Base-by-base conservation (phyloP, 2,888 invertebrate genomes). In the Folsomia manolachei region DNA sequence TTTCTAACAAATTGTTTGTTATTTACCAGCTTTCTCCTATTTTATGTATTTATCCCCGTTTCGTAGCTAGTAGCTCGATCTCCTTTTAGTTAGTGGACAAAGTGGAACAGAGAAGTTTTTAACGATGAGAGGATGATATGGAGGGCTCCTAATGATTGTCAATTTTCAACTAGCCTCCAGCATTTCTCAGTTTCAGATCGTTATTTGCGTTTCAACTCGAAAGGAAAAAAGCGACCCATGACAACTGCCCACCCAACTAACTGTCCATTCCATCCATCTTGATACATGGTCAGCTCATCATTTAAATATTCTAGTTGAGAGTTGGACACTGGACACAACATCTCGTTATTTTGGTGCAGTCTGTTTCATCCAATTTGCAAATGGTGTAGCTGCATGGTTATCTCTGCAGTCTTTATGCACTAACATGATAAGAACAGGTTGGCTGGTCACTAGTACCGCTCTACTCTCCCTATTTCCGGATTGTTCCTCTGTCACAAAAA, bases 141-240 rank as follows among this genome's bases (percentile, higher is more conserved):
- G 39, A 39, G 7, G 39, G 14, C 39, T 62, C 24, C 75, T 80
- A 80, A 80, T 80, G 79, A 80, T 78, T 78, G 78, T 78, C 80
- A 79, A 78, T 79, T 79, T 79, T 72, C 73, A 63, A 72, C 74
- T 79, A 71, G 80, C 80, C 78, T 71, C 73, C 78, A 78, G 80
- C 80, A 69, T 73, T 75, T 76, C 74, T 76, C 79, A 76, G 79
- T 51, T 51, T 77, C 78, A 75, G 79, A 76, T 78, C 71, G 73
- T 79, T 80, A 79, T 80, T 80, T 77, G 75, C 78, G 64, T 70
- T 70, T 53, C 65, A 74, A 72, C 18, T 56, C 21, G 4, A 4
- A 39, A 63, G 70, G n/a, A n/a, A 61, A 72, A 56, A 63, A 71
- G 70, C n/a, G n/a, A n/a, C n/a, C n/a, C n/a, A n/a, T n/a, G n/a